Conservation (phyloP, 1,140 invertebrate genomes). For the Halyomorpha halys region DNA sequence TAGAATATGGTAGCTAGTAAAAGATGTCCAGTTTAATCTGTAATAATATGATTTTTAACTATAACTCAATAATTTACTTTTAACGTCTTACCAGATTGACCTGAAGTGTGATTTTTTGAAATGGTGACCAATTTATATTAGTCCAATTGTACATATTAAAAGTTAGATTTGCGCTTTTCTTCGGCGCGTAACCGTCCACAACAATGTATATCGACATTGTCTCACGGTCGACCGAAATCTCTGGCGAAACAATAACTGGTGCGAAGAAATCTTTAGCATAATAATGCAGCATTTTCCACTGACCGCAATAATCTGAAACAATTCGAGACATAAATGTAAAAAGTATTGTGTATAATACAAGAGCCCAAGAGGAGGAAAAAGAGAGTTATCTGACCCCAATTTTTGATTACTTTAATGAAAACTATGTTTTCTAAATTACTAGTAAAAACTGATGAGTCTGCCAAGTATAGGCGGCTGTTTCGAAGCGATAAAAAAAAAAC, state of each 20-base stretch:
- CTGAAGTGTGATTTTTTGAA: not conserved
- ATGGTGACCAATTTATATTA: not conserved
- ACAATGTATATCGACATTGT: constrained; percentile 41
- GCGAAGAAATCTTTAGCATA: constrained; percentile 76
- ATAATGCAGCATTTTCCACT: constrained; percentile 90
- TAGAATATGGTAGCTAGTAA: too few relatives aligned
- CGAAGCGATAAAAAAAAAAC: too few relatives aligned
- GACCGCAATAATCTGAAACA: constrained; percentile 60
- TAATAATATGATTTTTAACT: too few relatives aligned
- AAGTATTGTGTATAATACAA: too few relatives aligned
- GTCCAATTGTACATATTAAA: constrained; percentile 6
- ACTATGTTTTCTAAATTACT: too few relatives aligned
- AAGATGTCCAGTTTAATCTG: too few relatives aligned
- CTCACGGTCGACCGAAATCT: constrained; percentile 34
- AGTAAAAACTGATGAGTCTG: too few relatives aligned
- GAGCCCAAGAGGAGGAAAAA: too few relatives aligned
- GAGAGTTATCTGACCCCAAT: too few relatives aligned
- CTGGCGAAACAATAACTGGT: constrained; percentile 52
- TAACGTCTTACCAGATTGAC: constrained; percentile 18
- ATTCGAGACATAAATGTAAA: constrained; percentile 2
- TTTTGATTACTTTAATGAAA: too few relatives aligned
- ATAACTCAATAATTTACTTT: too few relatives aligned
- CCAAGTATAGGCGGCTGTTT: too few relatives aligned
- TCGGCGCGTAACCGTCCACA: constrained; percentile 36
- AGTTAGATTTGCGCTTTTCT: constrained; percentile 27